A percentile compares a stretch with the other conserved stretches of the same genome.
Conservation (phyloP, 92 coral and sea anemone species). For the Zoanthus sansibaricus region DNA sequence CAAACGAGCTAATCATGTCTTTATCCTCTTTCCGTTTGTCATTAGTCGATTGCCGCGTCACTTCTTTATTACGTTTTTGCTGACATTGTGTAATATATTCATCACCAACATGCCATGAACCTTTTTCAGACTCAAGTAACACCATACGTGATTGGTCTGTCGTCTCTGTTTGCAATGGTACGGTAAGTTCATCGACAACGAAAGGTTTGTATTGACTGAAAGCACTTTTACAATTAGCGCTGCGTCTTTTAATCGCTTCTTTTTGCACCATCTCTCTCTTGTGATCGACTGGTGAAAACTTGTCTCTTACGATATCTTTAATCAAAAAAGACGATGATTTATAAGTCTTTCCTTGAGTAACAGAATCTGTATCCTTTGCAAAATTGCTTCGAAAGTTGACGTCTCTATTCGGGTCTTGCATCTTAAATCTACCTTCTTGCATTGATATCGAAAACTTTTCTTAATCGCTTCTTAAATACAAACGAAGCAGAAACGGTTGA, state of each 20-base stretch:
- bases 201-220: not conserved
- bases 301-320: slow-evolving; percentile 15
- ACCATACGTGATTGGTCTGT: not conserved
- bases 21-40: not conserved
- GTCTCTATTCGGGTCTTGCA: not conserved
- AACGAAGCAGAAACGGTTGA: slow-evolving; percentile 8
- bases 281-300: not conserved
- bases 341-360: not conserved
- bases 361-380: not conserved
- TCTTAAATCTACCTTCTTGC: not conserved
- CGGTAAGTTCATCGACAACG: not conserved
- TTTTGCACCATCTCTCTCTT: not conserved
- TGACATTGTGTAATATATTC: not conserved
- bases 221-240: not conserved
- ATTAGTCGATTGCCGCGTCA: not conserved
- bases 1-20: not conserved
- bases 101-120: not conserved
- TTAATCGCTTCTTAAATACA: not conserved
- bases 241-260: not conserved
- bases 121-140: not conserved
- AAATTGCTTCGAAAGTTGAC: not conserved
- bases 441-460: not conserved
- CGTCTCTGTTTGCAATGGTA: not conserved
- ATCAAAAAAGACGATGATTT: slow-evolving; percentile 27
- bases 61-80: not conserved